A percentile compares a stretch with the other conserved stretches of the same genome.
Conservation (phyloP, 1,140 invertebrate genomes). For the Philopotamus ludificatus region DNA sequence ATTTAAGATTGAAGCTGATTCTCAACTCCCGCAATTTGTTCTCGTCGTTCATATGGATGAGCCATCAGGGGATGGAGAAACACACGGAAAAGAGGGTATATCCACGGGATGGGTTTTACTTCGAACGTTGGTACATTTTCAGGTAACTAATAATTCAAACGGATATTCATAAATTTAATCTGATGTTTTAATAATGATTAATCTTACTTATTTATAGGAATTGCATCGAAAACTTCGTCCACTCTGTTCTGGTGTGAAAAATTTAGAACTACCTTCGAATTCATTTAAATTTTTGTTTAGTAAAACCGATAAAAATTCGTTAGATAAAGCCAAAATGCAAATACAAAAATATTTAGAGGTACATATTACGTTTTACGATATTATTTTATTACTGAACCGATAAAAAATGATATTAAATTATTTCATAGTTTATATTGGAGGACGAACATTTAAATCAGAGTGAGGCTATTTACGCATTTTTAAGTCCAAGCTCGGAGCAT, state of each 20-base stretch:
- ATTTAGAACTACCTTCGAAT: conserved; percentile 75
- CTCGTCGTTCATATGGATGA: conserved; percentile 77
- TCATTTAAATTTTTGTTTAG: conserved; percentile 77
- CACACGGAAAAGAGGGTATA: conserved; percentile 63
- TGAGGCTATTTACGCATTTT: conserved; percentile 84
- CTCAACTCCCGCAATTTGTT: conserved; percentile 77
- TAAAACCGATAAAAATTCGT: conserved; percentile 72
- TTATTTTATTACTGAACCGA: too few species aligned
- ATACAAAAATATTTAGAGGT: conserved; percentile 86
- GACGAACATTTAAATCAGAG: conserved; percentile 84
- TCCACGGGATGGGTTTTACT: conserved; percentile 82
- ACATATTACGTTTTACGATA: conserved; percentile 44
- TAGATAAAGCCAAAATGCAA: conserved; percentile 78
- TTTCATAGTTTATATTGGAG: conserved; percentile 76
- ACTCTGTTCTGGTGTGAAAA: conserved; percentile 76
- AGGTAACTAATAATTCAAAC: conserved; percentile 46
- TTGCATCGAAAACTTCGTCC: conserved; percentile 81
- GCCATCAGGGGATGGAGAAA: conserved; percentile 50
- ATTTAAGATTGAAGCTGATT: conserved; percentile 69
- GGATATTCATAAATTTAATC: not conserved
- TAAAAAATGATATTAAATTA: too few species aligned
- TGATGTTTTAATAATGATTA: not conserved
- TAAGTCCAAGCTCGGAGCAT: conserved; percentile 86
- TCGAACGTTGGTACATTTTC: conserved; percentile 77
- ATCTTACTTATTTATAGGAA: conserved; percentile 56